Conservation (phyloP, 2,797 vertebrate species). For the Danio jaintianensis region DNA sequence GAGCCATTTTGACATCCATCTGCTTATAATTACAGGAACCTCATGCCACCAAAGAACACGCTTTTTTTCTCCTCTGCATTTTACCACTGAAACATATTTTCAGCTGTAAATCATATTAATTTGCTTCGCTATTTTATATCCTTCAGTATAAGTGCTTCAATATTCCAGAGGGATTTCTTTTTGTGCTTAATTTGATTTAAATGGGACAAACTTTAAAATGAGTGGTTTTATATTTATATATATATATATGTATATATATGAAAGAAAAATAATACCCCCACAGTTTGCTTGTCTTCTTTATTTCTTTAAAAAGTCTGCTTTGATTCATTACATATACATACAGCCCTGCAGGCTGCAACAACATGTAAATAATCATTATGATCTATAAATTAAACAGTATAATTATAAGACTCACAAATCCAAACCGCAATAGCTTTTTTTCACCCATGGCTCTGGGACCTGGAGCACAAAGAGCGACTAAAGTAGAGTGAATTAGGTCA, state of each 20-base stretch:
- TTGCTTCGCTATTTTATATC: conserved; percentile 19
- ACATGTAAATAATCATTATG: conserved; percentile 29
- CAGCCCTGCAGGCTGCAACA: background rate
- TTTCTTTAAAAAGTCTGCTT: background rate
- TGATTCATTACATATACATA: conserved; percentile 4
- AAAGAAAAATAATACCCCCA: background rate
- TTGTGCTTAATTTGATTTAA: background rate
- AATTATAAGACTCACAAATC: conserved; percentile 16
- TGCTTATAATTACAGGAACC: conserved; percentile 66
- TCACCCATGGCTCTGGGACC: background rate
- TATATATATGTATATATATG: background rate
- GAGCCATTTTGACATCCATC: conserved; percentile 63
- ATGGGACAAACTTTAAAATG: background rate
- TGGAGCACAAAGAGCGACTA: conserved; percentile 26
- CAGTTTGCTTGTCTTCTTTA: conserved; percentile 15
- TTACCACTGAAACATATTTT: conserved; percentile 46
- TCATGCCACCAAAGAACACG: conserved; percentile 53
- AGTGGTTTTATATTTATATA: background rate
- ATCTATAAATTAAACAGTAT: conserved; percentile 26
- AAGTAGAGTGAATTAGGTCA: conserved; percentile 52
- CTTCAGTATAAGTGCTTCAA: background rate
- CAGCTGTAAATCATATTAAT: conserved; percentile 51
- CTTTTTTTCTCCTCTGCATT: conserved; percentile 36
- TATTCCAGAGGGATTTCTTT: background rate
- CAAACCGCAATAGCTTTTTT: conserved; percentile 33